Evolutionary conservation across 2,888 invertebrate species (phyloP), one percentile per base, ranked within the genome.

Genomic region (Papilio demoleus): DNA sequence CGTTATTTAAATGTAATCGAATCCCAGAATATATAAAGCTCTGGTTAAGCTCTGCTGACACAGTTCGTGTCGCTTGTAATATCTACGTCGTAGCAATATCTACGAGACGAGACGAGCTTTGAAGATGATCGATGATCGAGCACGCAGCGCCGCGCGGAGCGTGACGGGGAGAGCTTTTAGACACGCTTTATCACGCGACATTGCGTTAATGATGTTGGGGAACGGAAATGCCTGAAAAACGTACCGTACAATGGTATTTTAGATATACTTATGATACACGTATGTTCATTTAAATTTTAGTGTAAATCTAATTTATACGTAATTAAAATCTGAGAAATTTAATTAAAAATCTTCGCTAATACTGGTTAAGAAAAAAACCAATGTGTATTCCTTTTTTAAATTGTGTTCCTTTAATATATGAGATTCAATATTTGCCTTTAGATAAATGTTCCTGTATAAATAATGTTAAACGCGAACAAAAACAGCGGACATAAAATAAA

Each of bases 401-500:
- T 6, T 24, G 2, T 27, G 14, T 45, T 8, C 14, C 19, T 50
- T 50, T 50, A 50, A 24, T 50, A n/a, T 53, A 53, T 27, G 27
- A 53, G 27, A 27, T 53, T 53, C 53, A 53, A 53, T 53, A 53
- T 53, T 53, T 53, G 53, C 53, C 27, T 53, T 53, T 8, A 53
- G 27, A 53, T 53, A 27, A 53, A 53, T 14, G 53, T 27, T 53
- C 8, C 53, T n/a, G 11, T 27, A 53, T 53, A 61, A 53, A 61
- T 31, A 58, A 58, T 58, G 47, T 68, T 63, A 17, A 59, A 36
- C 58, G 34, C 24, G 36, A 36, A 17, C 24, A 24, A 68, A 68
- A 58, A 36, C 59, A 34, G 58, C 38, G 47, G 63, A 58, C 63
- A 63, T 42, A 42, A 63, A 63, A 68, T 68, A 68, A 64, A 68